Conservation (phyloP, 92 coral and sea anemone genomes). For the Palythoa caribaeorum region DNA sequence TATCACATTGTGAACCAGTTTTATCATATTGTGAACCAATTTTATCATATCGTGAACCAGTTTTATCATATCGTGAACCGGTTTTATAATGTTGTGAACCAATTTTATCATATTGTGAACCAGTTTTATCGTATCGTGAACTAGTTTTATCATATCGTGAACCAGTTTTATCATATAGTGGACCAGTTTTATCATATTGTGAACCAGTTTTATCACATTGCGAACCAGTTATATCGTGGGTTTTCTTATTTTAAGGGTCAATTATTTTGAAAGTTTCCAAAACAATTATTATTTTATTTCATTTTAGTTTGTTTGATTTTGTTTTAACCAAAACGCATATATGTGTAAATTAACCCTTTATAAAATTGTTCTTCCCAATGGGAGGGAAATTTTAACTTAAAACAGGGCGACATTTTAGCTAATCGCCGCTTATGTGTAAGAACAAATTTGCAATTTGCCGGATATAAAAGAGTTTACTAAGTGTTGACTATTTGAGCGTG, state of each 20-base stretch:
- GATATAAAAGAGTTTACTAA: neutral
- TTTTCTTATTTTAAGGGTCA: neutral
- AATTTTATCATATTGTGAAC: neutral
- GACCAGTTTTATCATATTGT: neutral
- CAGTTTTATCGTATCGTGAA: too few relatives aligned
- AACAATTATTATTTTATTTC: neutral
- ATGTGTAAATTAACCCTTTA: neutral
- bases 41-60: neutral
- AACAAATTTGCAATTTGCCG: neutral
- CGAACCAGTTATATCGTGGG: neutral
- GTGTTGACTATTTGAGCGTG: neutral
- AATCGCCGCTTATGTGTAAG: neutral
- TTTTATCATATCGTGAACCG: neutral
- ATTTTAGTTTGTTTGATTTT: neutral
- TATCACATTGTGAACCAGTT: neutral
- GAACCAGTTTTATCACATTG: neutral
- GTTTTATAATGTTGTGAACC: neutral
- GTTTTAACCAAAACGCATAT: neutral
- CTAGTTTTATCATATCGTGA: too few relatives aligned
- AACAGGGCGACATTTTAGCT: constrained; percentile 3
- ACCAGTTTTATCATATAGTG: too few relatives aligned
- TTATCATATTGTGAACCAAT: neutral
- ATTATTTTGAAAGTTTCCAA: neutral
- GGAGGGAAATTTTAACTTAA: constrained; percentile 9
- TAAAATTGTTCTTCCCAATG: neutral